Conservation (phyloP, 2,113 vertebrate genomes). For the Oryzias melastigma region DNA sequence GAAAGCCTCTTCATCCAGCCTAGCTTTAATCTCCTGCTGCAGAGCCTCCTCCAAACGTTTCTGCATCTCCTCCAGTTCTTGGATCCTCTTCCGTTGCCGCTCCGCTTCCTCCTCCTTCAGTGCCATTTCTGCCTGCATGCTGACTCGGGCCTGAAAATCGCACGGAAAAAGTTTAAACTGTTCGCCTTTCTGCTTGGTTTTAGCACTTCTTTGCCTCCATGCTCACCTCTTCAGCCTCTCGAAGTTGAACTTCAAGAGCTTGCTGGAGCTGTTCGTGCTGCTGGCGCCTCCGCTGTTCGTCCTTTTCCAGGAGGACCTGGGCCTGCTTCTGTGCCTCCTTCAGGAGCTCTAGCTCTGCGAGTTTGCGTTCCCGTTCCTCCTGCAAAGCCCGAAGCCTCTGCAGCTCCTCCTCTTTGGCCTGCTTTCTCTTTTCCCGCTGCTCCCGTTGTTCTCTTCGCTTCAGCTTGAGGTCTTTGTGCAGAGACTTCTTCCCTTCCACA, state of each 20-base stretch:
- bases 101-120: slow-evolving; percentile 90
- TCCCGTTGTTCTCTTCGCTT: slow-evolving; percentile 89
- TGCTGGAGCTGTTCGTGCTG: slow-evolving; percentile 91
- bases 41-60: slow-evolving; percentile 88
- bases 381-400: slow-evolving; percentile 87
- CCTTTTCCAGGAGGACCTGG: slow-evolving; percentile 84
- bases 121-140: slow-evolving; percentile 94
- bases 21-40: slow-evolving; percentile 90
- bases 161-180: not conserved
- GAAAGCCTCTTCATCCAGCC: slow-evolving; percentile 86
- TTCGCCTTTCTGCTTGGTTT: not conserved
- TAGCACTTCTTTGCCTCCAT: not conserved
- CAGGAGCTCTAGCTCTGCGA: slow-evolving; percentile 89
- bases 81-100: slow-evolving; percentile 87
- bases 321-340: slow-evolving; percentile 91
- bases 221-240: slow-evolving; percentile 87
- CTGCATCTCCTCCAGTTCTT: slow-evolving; percentile 93
- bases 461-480: slow-evolving; percentile 92
- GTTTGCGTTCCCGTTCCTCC: slow-evolving; percentile 89
- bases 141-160: slow-evolving; percentile 82
- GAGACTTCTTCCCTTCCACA: slow-evolving; percentile 86
- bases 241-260: slow-evolving; percentile 85
- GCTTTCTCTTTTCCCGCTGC: slow-evolving; percentile 83
- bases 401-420: slow-evolving; percentile 87
- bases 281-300: slow-evolving; percentile 84